Evolutionary conservation across 2,888 invertebrate genomes (phyloP), one percentile per base, ranked within the genome.

Genomic region (Ochropleura leucogaster): DNA sequence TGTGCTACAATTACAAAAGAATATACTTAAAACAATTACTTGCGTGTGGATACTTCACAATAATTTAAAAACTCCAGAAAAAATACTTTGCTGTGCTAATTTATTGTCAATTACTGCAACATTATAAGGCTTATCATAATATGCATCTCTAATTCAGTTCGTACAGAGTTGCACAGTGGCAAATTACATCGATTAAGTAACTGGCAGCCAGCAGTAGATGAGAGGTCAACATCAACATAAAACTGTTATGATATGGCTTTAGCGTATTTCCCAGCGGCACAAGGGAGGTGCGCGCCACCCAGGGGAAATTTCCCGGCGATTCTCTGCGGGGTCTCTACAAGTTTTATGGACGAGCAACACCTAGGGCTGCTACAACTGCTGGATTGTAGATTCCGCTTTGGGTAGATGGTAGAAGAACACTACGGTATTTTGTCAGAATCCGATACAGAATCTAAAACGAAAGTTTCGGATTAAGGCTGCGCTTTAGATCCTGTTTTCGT

Each of bases 171-270:
- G 60, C 62, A 44, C 46, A 76, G 59, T 51, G 79, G 70, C 85
- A 88, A 92, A 91, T 91, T 88, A 88, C 88, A 89, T 85, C 90
- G 91, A 93, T 93, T 93, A 92, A 87, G 81, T 82, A 88, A 85
- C 83, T 89, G 87, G 89, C 90, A 90, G 82, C 79, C 85, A 83
- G 73, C 75, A 72, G 84, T 86, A 89, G 91, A 91, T 91, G 93
- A 92, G 94, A 95, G 95, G 95, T 95, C 95, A 94, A 93, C 94
- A 95, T 95, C 95, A 95, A 95, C 96, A 96, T 96, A 96, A 96
- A 96, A 95, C 95, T 95, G 96, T 95, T 96, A 96, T 96, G 95
- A 96, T 96, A 96, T 96, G 95, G 94, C 96, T 94, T 95, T 93
- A 94, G 94, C 94, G 96, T 95, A 96, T 96, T 95, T 96, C 95